phyloP scores from a whole-genome alignment of 1,140 invertebrate genomes.

The Eupristina koningsbergeri region DNA sequence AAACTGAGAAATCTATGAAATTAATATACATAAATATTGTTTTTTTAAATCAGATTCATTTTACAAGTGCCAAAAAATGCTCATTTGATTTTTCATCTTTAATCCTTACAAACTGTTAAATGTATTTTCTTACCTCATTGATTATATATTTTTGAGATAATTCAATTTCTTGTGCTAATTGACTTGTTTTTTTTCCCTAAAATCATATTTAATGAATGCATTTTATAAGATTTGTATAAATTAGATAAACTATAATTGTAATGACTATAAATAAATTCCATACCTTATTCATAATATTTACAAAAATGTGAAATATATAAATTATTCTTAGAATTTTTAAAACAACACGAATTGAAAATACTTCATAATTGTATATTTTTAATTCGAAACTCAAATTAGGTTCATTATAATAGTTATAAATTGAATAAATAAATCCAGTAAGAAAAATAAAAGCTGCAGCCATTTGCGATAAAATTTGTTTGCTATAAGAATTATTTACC shows the following conservation, averaged over 20 bases:
- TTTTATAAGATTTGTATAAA: background rate
- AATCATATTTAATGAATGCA: background rate
- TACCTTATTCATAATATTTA: slow-evolving; percentile 3
- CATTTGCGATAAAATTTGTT: slow-evolving; percentile 54
- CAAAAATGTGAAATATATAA: background rate
- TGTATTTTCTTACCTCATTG: background rate
- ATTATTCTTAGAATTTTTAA: background rate
- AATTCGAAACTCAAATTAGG: background rate
- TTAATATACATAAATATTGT: too few species aligned
- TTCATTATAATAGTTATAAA: background rate
- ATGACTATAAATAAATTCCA: background rate
- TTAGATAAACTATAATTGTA: background rate
- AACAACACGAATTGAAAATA: background rate
- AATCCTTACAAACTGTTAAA: slow-evolving; percentile 15
- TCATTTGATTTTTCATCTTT: slow-evolving; percentile 44
- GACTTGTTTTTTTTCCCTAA: slow-evolving; percentile 23
- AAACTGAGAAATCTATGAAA: slow-evolving; percentile 5
- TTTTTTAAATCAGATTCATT: too few species aligned
- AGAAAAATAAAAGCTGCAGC: slow-evolving; percentile 45
- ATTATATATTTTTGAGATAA: background rate
- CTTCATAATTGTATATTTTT: background rate
- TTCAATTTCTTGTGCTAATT: slow-evolving; percentile 15
- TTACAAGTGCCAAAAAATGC: background rate
- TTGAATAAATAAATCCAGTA: slow-evolving; percentile 47
- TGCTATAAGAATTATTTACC: slow-evolving; percentile 51